Evolutionary conservation across 2,888 invertebrate species (phyloP), one percentile per base, ranked within the genome.

Genomic region (Neoitamus cyanurus): DNA sequence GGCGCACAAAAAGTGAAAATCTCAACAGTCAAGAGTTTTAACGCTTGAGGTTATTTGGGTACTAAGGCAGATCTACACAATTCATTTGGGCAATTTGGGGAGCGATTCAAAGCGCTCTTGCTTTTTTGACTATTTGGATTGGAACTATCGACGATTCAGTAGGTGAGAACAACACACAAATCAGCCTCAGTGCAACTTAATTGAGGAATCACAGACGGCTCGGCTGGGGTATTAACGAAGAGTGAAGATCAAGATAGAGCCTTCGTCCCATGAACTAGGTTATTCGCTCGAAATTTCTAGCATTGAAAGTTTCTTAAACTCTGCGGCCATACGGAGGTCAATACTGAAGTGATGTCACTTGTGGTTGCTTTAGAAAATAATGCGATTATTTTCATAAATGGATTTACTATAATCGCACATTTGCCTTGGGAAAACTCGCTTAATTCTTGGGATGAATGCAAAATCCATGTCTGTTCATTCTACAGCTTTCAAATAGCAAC

Each of bases 291-390:
- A 48, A 78, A 46, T 78, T 78, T 78, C 58, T 78, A 78, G 48
- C 78, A 78, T 78, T 78, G 78, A 78, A 58, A 78, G 78, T 78
- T 78, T 78, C 58, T 78, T 78, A 78, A 78, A 78, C 78, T 58
- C 31, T 34, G 15, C 46, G 48, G 31, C 31, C 46, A 46, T 15
- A 58, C 30, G 31, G 78, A 78, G 78, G 78, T 48, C 58, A 78
- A 15, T 58, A 58, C 11, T 31, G 48, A 13, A 78, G 31, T 78
- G 78, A 78, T 78, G 78, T 48, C 78, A 78, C 31, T 48, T 78
- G 31, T 58, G 25, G 30, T 31, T 46, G 58, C 34, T 48, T 78
- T 48, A 15, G 58, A 58, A 58, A 20, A 58, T 58, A 20, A 58
- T 25, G 20, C 20, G 58, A 58, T 58, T 58, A 58, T 58, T 58